These are phyloP conservation scores for Pterocles burchelli DNA, from an alignment of 2,113 vertebrate species.

Conservation along the genomic window DNA sequence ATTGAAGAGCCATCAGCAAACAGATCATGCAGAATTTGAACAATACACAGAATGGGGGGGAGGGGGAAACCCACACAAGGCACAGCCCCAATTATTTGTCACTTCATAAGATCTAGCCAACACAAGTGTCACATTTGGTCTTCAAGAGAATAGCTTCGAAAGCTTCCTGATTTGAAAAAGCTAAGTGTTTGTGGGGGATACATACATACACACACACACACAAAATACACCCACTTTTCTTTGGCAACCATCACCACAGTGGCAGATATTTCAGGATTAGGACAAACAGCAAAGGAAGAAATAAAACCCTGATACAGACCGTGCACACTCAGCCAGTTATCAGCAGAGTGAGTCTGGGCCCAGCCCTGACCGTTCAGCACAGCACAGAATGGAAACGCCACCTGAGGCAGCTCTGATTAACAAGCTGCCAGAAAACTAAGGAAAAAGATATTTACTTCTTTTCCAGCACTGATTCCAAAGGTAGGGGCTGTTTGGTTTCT, in stretches of 20 bases:
- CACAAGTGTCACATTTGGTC: conserved; percentile 50
- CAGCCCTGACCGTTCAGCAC: conserved; percentile 56
- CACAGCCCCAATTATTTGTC: conserved; percentile 66
- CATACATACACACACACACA: neutral
- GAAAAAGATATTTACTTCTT: neutral
- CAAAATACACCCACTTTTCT: conserved; percentile 44
- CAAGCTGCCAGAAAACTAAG: neutral
- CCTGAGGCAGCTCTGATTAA: neutral
- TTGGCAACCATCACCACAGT: conserved; percentile 17
- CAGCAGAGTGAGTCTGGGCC: neutral
- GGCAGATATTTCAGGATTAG: conserved; percentile 41
- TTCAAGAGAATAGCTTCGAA: conserved; percentile 43
- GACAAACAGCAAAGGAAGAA: conserved; percentile 26
- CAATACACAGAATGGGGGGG: conserved; percentile 38
- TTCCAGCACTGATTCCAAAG: neutral
- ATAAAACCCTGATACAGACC: conserved; percentile 13
- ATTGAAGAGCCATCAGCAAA: conserved; percentile 42
- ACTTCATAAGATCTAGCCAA: conserved; percentile 44
- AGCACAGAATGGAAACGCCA: neutral
- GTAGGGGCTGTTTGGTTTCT: neutral
- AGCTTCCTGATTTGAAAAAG: conserved; percentile 49
- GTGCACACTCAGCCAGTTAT: neutral
- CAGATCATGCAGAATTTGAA: conserved; percentile 48
- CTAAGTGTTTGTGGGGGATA: neutral
- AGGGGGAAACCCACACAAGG: conserved; percentile 37